Evolutionary conservation across 2,888 invertebrate species (phyloP).

Genomic region (Meiosimyza decipiens): DNA sequence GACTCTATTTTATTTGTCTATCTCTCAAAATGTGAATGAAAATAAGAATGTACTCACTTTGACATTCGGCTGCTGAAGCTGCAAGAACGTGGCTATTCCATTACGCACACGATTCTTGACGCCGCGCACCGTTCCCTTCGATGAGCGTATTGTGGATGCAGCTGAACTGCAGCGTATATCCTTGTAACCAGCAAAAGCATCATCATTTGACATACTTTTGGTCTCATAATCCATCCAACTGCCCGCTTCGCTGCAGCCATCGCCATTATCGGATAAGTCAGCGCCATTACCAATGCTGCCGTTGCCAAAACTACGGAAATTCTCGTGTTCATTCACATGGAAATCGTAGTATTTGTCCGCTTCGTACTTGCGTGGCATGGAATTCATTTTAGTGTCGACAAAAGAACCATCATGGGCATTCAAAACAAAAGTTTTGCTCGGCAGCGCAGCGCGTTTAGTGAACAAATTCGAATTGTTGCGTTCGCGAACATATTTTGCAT

Average conservation of each 20-base stretch:
- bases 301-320: conserved; percentile 54
- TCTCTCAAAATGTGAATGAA: no score
- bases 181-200: conserved; percentile 83
- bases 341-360: conserved; percentile 85
- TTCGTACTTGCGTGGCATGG: conserved; percentile 70
- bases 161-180: conserved; percentile 73
- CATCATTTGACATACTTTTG: conserved; percentile 65
- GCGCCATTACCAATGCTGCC: conserved; percentile 35
- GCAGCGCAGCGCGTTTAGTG: conserved; percentile 46
- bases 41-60: conserved; percentile 74
- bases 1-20: no score
- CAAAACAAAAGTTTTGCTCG: conserved; percentile 50
- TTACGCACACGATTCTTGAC: conserved; percentile 94
- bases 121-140: conserved; percentile 92
- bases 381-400: conserved; percentile 56
- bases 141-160: conserved; percentile 86
- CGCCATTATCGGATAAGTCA: conserved; percentile 34
- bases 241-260: conserved; percentile 36
- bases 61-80: conserved; percentile 78
- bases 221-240: conserved; percentile 50
- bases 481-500: conserved; percentile 42
- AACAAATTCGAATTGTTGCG: conserved; percentile 20
- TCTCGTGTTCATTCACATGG: conserved; percentile 77
- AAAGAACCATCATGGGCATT: conserved; percentile 50
- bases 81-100: conserved; percentile 94